phyloP scores from a whole-genome alignment of 92 coral and sea anemone genomes.

The Porites divaricata region DNA sequence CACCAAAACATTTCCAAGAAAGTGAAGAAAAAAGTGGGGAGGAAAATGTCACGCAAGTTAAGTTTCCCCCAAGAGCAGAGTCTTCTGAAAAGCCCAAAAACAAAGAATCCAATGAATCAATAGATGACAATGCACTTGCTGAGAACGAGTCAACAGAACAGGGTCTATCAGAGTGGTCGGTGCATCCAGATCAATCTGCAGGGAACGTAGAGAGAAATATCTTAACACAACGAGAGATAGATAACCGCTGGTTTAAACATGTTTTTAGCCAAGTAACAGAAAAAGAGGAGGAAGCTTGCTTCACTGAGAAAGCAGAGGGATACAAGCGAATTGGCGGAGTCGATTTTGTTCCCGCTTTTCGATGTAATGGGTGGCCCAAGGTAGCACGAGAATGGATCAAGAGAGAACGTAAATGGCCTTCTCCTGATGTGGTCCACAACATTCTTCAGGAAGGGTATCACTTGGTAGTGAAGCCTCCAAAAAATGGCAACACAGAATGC shows the following conservation, averaged over 20 bases:
- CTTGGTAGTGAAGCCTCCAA: slow-evolving; percentile 72
- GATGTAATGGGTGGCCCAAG: slow-evolving; percentile 72
- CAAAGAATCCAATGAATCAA: no score
- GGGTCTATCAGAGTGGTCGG: background rate
- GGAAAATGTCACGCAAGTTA: background rate
- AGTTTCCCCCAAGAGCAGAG: no score
- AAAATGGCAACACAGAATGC: slow-evolving; percentile 45
- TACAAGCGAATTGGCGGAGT: background rate
- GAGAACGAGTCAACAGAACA: background rate
- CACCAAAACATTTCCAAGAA: background rate
- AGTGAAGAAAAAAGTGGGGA: background rate
- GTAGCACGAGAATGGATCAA: slow-evolving; percentile 65
- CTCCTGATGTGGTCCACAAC: slow-evolving; percentile 40
- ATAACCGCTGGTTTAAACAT: background rate
- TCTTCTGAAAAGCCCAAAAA: background rate
- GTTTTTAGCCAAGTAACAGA: background rate
- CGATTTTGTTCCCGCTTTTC: slow-evolving; percentile 81
- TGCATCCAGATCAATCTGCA: background rate
- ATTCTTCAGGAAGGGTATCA: slow-evolving; percentile 64
- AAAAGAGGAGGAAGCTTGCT: background rate
- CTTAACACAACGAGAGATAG: background rate
- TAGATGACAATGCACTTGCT: background rate
- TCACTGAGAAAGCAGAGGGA: background rate
- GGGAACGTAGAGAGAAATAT: background rate
- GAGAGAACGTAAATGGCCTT: slow-evolving; percentile 82